Conservation (phyloP, 2,888 invertebrate species). For the Trichogramma dendrolimi region DNA sequence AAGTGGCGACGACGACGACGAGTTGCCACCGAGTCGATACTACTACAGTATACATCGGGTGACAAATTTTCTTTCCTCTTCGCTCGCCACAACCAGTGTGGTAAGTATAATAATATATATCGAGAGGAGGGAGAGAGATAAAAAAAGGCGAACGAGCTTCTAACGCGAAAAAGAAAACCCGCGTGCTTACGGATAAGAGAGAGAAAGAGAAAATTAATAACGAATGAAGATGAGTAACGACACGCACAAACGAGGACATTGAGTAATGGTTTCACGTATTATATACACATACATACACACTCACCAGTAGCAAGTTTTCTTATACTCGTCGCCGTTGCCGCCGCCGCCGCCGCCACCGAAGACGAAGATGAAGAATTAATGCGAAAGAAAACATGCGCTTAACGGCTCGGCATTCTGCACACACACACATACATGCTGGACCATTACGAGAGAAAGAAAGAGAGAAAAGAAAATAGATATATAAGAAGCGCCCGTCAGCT, state of each 20-base stretch:
- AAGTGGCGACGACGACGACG: no score
- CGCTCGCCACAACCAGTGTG: no score
- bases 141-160: neutral
- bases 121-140: no score
- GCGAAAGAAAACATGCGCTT: slow-evolving; percentile 9
- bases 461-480: neutral
- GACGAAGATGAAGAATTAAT: slow-evolving; percentile 4
- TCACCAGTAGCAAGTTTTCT: no score
- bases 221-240: slow-evolving; percentile 2
- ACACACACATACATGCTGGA: no score
- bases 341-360: neutral
- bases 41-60: no score
- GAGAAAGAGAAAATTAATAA: slow-evolving; percentile 7
- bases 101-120: no score
- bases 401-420: no score
- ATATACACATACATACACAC: no score
- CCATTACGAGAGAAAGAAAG: slow-evolving; percentile 3
- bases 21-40: no score
- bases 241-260: slow-evolving; percentile 7
- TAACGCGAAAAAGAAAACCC: slow-evolving; percentile 9
- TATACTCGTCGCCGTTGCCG: no score
- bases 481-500: slow-evolving; percentile 29
- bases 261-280: slow-evolving; percentile 5
- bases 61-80: no score
- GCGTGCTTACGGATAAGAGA: neutral